phyloP scores from a whole-genome alignment of 2,797 vertebrate genomes.

The Enteromius argenteus region DNA sequence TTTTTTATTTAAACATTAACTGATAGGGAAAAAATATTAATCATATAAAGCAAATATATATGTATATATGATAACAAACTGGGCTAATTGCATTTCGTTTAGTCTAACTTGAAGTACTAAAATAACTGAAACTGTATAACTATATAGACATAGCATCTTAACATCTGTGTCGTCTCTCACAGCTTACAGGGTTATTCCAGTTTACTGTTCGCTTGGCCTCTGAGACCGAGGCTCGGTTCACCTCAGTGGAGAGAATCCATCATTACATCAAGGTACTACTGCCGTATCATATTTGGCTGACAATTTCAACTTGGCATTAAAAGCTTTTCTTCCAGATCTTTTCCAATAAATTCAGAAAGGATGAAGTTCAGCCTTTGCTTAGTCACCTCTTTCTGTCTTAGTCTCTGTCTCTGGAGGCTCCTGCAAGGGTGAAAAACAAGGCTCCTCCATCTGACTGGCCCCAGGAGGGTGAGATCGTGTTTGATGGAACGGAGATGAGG shows the following conservation, averaged over 20 bases:
- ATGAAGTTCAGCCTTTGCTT: background rate
- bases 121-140: background rate
- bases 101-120: background rate
- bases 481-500: slow-evolving; percentile 89
- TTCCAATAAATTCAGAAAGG: background rate
- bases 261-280: slow-evolving; percentile 89
- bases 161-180: slow-evolving; percentile 34
- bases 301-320: background rate
- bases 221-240: slow-evolving; percentile 94
- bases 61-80: no score
- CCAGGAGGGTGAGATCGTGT: slow-evolving; percentile 87
- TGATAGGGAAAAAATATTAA: no score
- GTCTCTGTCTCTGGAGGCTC: slow-evolving; percentile 89
- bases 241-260: slow-evolving; percentile 91
- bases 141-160: background rate
- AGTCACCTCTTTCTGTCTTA: slow-evolving; percentile 33
- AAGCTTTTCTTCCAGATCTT: background rate
- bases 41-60: no score
- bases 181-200: slow-evolving; percentile 94
- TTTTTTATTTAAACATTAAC: no score
- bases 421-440: slow-evolving; percentile 88
- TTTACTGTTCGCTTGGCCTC: slow-evolving; percentile 92
- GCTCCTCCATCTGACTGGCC: slow-evolving; percentile 83
- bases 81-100: background rate
- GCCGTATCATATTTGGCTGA: background rate